phyloP scores from a whole-genome alignment of 2,113 vertebrate species.

The Daboia siamensis region DNA sequence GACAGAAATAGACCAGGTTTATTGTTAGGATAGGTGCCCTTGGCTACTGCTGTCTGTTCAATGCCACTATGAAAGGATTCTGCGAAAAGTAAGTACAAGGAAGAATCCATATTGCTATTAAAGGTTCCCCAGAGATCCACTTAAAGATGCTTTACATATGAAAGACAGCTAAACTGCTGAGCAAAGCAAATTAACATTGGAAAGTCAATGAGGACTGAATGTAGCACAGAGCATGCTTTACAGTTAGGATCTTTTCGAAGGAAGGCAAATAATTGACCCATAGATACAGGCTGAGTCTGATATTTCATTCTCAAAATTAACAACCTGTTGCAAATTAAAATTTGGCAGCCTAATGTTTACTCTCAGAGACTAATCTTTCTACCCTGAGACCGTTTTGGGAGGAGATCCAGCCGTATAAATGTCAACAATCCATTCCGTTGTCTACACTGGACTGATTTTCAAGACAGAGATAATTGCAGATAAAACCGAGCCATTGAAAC shows the following conservation, averaged over 20 bases:
- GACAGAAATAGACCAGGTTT: neutral
- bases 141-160: constrained; percentile 13
- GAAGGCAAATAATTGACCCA: neutral
- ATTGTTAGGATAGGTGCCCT: fast-evolving
- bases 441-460: neutral
- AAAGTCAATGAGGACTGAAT: neutral
- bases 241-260: neutral
- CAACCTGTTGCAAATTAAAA: constrained; percentile 3
- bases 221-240: neutral
- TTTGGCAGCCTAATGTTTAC: neutral
- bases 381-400: neutral
- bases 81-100: neutral
- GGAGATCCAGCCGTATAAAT: neutral
- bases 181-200: neutral
- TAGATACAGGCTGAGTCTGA: neutral
- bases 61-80: neutral
- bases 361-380: neutral
- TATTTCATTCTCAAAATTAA: neutral
- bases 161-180: constrained; percentile 18
- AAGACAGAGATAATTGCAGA: neutral
- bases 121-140: constrained; percentile 16
- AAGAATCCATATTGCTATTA: constrained; percentile 16
- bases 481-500: neutral
- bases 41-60: neutral
- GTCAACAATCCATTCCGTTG: neutral